These are phyloP conservation scores for Drosophila punjabiensis DNA, from an alignment of 1,140 invertebrate species.

Conservation along the genomic window DNA sequence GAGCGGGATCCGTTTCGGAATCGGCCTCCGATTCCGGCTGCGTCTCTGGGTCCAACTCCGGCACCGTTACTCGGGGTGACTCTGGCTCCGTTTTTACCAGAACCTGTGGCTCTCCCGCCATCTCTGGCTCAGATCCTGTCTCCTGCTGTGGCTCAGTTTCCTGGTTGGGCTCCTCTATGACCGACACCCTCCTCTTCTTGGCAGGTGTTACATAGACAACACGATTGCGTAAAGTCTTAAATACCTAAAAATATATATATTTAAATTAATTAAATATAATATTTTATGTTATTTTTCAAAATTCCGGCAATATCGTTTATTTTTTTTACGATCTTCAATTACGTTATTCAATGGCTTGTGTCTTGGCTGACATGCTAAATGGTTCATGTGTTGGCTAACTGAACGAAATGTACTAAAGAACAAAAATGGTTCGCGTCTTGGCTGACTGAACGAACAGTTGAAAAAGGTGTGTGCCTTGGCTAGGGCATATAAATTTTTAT, in stretches of 20 bases:
- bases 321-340: constrained; percentile 1
- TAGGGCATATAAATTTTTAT: not conserved
- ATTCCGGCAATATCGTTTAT: not conserved
- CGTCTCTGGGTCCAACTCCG: no score
- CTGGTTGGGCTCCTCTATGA: no score
- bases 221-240: not conserved
- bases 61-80: no score
- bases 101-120: no score
- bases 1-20: no score
- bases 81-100: no score
- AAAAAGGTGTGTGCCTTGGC: not conserved
- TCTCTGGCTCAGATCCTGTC: no score
- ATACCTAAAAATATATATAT: not conserved
- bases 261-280: not conserved
- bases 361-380: not conserved
- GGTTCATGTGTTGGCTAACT: not conserved
- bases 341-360: not conserved
- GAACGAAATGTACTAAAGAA: not conserved
- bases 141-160: no score
- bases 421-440: not conserved
- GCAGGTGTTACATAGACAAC: no score
- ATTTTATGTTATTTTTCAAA: not conserved
- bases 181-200: no score
- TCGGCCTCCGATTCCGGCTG: no score
- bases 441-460: not conserved